Evolutionary conservation across 92 coral and sea anemone genomes (phyloP), one percentile per base, ranked within the genome.

Genomic region (Epizoanthus ramosus): DNA sequence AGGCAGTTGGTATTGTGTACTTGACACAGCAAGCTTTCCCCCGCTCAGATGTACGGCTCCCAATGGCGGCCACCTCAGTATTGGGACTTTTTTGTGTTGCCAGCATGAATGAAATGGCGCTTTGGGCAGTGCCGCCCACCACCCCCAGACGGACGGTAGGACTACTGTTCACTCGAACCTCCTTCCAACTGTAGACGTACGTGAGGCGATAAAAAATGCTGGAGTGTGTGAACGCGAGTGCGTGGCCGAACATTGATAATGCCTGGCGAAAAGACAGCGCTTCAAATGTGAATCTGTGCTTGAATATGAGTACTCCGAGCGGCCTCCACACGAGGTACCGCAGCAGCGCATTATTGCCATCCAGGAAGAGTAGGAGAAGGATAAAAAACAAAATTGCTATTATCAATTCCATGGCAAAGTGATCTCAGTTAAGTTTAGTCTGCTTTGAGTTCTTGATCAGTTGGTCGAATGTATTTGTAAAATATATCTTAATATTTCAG

Each of bases 11-110:
- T 25, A 63, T 33, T 8, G 71, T 25, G 19, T 65, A 65, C 17
- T 65, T 65, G 45, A 25, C 28, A n/a, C 71, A 65, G 10, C 71
- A 65, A 0, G 71, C 71, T 41, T 28, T 15, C 1, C 71, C 71
- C 5, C 71, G 71, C 35, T 65, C 71, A 7, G 43, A 14, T 8
- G 71, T 65, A n/a, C 71, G 71, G 45, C 71, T 65, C 18, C 71
- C 71, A 13, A 65, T 65, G 8, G 71, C 71, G 8, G 71, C 71
- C 43, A 65, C n/a, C 43, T 65, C 71, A 13, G 71, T 22, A 23
- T 65, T 24, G 17, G 71, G 71, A 28, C 71, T 65, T 8, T 65
- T 65, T 3, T 65, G 41, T 1, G 41, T 63, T 14, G 68, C 68
- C 39, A 63, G 39, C 68, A 63, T 25, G 7, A 25, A 63, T 5